Evolutionary conservation across 2,113 vertebrate species (phyloP).

Genomic region (Oryctolagus cuniculus): DNA sequence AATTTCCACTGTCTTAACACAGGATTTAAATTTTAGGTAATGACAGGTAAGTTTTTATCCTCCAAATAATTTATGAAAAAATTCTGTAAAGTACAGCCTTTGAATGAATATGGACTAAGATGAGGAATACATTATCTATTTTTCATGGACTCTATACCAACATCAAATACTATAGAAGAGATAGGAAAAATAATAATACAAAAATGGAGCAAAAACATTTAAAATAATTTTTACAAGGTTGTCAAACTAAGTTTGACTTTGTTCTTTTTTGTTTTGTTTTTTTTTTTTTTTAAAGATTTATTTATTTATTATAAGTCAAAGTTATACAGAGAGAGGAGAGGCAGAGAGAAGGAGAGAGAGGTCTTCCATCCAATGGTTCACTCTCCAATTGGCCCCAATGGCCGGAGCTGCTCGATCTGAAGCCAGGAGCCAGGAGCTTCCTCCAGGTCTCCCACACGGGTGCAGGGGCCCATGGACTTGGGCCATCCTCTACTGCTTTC

Average conservation of each 20-base stretch:
- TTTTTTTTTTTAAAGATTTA: not conserved
- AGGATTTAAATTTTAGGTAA: not conserved
- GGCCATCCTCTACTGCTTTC: too few species aligned
- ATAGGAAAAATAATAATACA: not conserved
- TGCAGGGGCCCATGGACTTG: too few species aligned
- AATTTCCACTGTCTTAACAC: not conserved
- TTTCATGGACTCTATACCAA: not conserved
- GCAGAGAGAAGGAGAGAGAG: too few species aligned
- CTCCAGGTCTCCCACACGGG: too few species aligned
- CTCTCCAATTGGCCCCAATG: too few species aligned
- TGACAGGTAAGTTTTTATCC: not conserved
- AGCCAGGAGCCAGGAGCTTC: too few species aligned
- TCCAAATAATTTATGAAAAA: conserved; percentile 35
- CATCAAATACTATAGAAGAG: not conserved
- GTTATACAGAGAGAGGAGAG: too few species aligned
- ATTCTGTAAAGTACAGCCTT: not conserved
- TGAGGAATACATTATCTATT: not conserved
- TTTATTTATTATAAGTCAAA: too few species aligned
- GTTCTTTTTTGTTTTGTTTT: too few species aligned
- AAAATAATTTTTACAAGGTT: not conserved
- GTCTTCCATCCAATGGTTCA: too few species aligned
- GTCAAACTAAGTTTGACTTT: not conserved
- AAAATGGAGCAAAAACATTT: not conserved
- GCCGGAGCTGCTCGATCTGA: too few species aligned
- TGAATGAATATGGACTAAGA: not conserved